Conservation (phyloP, 1,140 invertebrate genomes). For the Nephila pilipes region DNA sequence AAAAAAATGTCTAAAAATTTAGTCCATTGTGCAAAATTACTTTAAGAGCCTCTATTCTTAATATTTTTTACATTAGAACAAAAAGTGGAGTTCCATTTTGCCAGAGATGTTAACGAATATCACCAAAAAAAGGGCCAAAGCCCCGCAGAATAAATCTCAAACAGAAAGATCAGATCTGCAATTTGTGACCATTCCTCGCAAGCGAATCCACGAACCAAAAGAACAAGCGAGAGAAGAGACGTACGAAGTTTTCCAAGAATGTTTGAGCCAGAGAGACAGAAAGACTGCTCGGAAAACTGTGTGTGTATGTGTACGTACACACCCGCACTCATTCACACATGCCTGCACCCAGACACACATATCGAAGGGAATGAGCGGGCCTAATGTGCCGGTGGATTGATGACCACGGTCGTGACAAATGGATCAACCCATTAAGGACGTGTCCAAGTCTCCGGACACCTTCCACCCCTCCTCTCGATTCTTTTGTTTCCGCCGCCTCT, state of each 20-base stretch:
- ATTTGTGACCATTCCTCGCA: constrained; percentile 30
- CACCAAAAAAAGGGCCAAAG: no score
- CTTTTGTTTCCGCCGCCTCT: constrained; percentile 67
- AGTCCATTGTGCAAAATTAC: no score
- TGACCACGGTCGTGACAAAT: constrained; percentile 70
- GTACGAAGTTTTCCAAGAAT: constrained; percentile 23
- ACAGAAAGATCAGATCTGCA: background rate
- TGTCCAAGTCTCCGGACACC: constrained; percentile 43
- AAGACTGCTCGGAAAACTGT: background rate
- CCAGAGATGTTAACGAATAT: no score
- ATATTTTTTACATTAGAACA: no score
- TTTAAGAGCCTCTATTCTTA: no score
- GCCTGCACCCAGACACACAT: constrained; percentile 32
- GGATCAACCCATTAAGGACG: constrained; percentile 73
- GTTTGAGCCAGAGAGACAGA: background rate
- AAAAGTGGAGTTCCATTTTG: no score
- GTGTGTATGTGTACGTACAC: background rate
- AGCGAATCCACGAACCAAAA: constrained; percentile 10
- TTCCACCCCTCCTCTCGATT: constrained; percentile 5
- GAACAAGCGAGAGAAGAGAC: background rate
- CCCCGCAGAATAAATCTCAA: no score
- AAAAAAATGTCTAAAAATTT: no score
- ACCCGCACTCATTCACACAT: constrained; percentile 28
- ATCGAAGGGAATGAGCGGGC: background rate
- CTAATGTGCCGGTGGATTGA: constrained; percentile 70